Evolutionary conservation across 2,888 invertebrate genomes (phyloP).

Genomic region (Anoncus sp.): DNA sequence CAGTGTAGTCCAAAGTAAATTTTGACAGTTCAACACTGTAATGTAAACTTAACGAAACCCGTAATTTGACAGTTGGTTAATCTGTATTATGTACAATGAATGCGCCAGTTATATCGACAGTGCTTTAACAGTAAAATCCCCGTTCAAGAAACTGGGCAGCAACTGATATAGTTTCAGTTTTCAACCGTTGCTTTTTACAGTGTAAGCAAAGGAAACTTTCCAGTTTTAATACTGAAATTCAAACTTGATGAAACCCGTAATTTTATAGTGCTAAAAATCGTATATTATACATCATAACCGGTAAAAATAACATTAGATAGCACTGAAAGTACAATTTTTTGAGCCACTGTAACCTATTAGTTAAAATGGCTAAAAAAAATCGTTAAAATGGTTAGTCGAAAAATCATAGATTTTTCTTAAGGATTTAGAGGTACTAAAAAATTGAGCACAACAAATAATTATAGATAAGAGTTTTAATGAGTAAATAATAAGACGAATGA

Average conservation of each 20-base stretch:
- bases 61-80: no score
- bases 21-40: no score
- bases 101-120: no score
- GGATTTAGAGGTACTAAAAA: slow-evolving; percentile 9
- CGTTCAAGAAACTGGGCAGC: no score
- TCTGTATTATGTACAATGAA: no score
- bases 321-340: neutral
- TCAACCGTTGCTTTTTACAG: slow-evolving; percentile 9
- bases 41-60: no score
- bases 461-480: slow-evolving; percentile 7
- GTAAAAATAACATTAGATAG: no score
- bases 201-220: neutral
- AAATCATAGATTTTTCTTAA: slow-evolving; percentile 4
- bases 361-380: neutral
- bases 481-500: slow-evolving; percentile 8
- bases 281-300: neutral
- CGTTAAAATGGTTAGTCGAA: no score
- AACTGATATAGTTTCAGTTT: slow-evolving; percentile 4
- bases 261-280: slow-evolving; percentile 3
- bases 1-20: no score
- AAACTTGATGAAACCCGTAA: slow-evolving; percentile 6
- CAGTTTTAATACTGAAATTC: neutral
- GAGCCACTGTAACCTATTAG: neutral
- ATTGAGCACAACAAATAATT: slow-evolving; percentile 19
- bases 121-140: no score